A percentile compares a stretch with the other conserved stretches of the same genome.
phyloP scores from a whole-genome alignment of 2,888 invertebrate genomes.

The Piscicola geometra region DNA sequence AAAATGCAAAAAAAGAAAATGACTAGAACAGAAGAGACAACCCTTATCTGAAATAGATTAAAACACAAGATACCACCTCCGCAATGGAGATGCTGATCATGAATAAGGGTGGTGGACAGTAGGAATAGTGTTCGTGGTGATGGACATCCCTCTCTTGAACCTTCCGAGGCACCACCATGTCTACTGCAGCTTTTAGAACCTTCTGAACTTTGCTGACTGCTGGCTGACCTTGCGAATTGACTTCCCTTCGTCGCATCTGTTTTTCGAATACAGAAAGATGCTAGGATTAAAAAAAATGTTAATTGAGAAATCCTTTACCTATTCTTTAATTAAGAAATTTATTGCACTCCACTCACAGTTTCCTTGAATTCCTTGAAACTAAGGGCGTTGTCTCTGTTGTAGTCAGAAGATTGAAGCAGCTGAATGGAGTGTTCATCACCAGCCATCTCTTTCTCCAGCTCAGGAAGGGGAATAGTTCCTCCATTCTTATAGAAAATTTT shows the following conservation, averaged over 20 bases:
- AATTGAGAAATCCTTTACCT: background rate
- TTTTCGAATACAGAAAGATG: slow-evolving; percentile 42
- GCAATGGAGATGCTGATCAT: slow-evolving; percentile 83
- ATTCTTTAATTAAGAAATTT: background rate
- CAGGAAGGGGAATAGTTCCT: background rate
- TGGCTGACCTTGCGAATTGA: slow-evolving; percentile 13
- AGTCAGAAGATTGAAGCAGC: background rate
- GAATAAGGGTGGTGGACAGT: slow-evolving; percentile 84
- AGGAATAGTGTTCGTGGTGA: slow-evolving; percentile 85
- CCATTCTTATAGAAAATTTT: too few species aligned
- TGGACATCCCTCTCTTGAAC: slow-evolving; percentile 55
- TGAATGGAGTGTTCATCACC: background rate
- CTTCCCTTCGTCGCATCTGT: slow-evolving; percentile 42
- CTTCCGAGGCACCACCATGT: slow-evolving; percentile 56
- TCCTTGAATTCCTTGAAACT: background rate
- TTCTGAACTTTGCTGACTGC: slow-evolving; percentile 45
- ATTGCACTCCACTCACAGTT: background rate
- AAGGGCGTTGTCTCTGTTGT: background rate
- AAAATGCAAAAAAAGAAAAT: background rate
- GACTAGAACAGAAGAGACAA: background rate
- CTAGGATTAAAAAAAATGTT: background rate
- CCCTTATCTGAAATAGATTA: background rate
- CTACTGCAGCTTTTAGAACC: slow-evolving; percentile 52
- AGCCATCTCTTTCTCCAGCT: background rate
- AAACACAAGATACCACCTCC: slow-evolving; percentile 64